phyloP scores from a whole-genome alignment of 2,888 invertebrate species.

The Bellardia pandia region DNA sequence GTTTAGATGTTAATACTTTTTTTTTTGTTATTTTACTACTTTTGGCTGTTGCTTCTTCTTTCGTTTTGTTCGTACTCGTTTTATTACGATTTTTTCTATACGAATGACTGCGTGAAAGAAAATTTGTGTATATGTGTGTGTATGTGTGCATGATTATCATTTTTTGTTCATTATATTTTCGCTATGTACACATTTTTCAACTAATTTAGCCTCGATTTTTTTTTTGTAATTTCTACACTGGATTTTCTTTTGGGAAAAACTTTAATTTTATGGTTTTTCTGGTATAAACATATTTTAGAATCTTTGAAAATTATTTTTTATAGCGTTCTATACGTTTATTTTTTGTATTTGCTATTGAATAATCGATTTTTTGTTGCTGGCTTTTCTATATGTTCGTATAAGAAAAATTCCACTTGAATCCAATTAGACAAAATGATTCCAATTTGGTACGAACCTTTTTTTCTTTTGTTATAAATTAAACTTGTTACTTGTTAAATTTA shows the following conservation, averaged over 20 bases:
- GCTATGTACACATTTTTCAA: conserved; percentile 76
- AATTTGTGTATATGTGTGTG: conserved; percentile 47
- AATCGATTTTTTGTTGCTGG: conserved; percentile 70
- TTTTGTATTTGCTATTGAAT: conserved; percentile 65
- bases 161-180: conserved; percentile 73
- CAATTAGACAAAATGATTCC: conserved; percentile 63
- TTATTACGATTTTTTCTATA: conserved; percentile 61
- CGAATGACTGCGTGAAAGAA: conserved; percentile 67
- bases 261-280: conserved; percentile 18
- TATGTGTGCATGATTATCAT: conserved; percentile 57
- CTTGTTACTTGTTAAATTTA: conserved; percentile 59
- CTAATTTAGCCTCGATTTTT: conserved; percentile 70
- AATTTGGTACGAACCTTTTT: conserved; percentile 59
- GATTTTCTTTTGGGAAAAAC: conserved; percentile 58
- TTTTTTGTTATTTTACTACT: conserved; percentile 44
- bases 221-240: conserved; percentile 51
- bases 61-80: conserved; percentile 58
- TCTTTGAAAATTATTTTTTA: background rate
- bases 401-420: conserved; percentile 65
- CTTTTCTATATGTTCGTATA: conserved; percentile 29
- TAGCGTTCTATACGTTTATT: conserved; percentile 27
- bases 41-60: conserved; percentile 63
- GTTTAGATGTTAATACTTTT: conserved; percentile 51
- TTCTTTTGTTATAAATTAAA: conserved; percentile 44
- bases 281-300: conserved; percentile 11